These are phyloP conservation scores for Huso huso DNA, from an alignment of 2,797 vertebrate genomes.

Conservation along the genomic window DNA sequence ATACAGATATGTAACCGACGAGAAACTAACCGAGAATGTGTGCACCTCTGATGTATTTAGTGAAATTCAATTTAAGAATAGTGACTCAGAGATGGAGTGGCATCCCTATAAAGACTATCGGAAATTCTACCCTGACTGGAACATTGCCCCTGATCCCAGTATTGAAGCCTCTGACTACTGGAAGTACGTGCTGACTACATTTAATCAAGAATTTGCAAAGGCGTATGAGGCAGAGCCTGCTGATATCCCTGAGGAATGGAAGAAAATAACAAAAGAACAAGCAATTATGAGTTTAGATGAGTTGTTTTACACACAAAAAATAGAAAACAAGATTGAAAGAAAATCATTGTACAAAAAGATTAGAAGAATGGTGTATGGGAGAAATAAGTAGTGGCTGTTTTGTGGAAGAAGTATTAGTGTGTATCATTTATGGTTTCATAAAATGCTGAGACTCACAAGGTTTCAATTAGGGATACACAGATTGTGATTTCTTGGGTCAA, in stretches of 20 bases:
- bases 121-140: slow-evolving; percentile 35
- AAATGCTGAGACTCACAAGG: too few species aligned
- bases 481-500: too few species aligned
- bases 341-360: too few species aligned
- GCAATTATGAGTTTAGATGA: slow-evolving; percentile 28
- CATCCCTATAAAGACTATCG: slow-evolving; percentile 29
- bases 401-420: too few species aligned
- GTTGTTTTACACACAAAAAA: too few species aligned
- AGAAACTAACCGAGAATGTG: slow-evolving; percentile 5
- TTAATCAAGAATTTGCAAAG: slow-evolving; percentile 37
- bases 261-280: slow-evolving; percentile 26
- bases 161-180: slow-evolving; percentile 42
- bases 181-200: slow-evolving; percentile 42
- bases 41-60: slow-evolving; percentile 32
- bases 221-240: slow-evolving; percentile 21
- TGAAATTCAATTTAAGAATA: fast-evolving
- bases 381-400: too few species aligned
- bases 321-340: too few species aligned
- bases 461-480: too few species aligned
- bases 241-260: slow-evolving; percentile 42
- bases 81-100: fast-evolving
- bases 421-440: too few species aligned
- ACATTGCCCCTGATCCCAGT: slow-evolving; percentile 34
- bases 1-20: too few species aligned
- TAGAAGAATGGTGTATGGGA: too few species aligned